Conservation (phyloP, 1,140 invertebrate genomes). For the Alviniconcha marisindica region DNA sequence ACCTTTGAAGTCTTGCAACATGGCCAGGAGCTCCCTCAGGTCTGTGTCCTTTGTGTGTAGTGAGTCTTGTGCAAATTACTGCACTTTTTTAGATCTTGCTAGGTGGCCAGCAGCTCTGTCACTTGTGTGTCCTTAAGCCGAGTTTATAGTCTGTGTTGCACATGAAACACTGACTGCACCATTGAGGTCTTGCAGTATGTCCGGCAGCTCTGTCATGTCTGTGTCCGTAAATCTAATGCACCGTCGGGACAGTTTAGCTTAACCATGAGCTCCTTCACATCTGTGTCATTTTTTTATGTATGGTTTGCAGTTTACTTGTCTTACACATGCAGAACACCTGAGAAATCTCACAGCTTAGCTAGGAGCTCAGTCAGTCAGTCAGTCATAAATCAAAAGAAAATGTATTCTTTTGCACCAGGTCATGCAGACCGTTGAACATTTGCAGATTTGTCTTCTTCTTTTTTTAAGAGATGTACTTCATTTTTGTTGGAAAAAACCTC, state of each 20-base stretch:
- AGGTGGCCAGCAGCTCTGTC: slow-evolving; percentile 91
- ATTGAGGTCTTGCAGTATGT: slow-evolving; percentile 93
- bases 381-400: too few relatives aligned
- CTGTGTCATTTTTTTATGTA: too few relatives aligned
- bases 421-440: too few relatives aligned
- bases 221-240: slow-evolving; percentile 77
- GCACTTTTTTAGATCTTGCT: slow-evolving; percentile 89
- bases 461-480: too few relatives aligned
- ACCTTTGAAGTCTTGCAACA: slow-evolving; percentile 93
- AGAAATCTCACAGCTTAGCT: slow-evolving; percentile 87
- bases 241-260: slow-evolving; percentile 94
- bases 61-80: slow-evolving; percentile 75
- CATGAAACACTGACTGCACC: slow-evolving; percentile 95
- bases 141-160: slow-evolving; percentile 95
- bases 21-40: slow-evolving; percentile 27
- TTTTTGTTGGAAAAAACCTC: too few relatives aligned
- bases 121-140: slow-evolving; percentile 83
- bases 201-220: slow-evolving; percentile 87
- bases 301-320: too few relatives aligned
- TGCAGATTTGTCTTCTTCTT: too few relatives aligned
- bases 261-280: slow-evolving; percentile 89
- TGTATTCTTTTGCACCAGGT: too few relatives aligned
- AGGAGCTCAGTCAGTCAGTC: slow-evolving; percentile 45
- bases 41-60: slow-evolving; percentile 79
- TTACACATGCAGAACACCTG: slow-evolving; percentile 95